These are phyloP conservation scores for Trileptium ribeirensis DNA, from an alignment of 2,888 invertebrate genomes.

Conservation along the genomic window DNA sequence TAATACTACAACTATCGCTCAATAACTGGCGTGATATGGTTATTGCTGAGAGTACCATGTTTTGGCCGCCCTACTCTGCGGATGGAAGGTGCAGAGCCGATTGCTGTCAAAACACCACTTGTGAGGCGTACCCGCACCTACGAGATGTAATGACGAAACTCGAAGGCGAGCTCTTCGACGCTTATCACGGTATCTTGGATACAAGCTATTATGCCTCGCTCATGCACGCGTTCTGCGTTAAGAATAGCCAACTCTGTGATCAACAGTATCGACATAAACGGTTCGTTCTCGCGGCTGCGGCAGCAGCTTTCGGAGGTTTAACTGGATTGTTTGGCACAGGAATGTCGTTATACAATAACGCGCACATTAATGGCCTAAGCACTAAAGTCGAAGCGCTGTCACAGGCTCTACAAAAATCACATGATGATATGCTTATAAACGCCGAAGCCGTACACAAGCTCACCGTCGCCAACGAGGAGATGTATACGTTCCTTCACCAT, in stretches of 20 bases:
- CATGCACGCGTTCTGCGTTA: not conserved
- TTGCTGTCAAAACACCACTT: not conserved
- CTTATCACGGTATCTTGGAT: not conserved
- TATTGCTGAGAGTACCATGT: not conserved
- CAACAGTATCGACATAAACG: not conserved
- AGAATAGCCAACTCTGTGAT: not conserved
- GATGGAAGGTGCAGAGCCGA: not conserved
- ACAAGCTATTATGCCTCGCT: not conserved
- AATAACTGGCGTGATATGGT: not conserved
- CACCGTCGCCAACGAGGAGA: not conserved
- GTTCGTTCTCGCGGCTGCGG: no score
- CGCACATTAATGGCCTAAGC: not conserved
- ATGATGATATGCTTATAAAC: not conserved
- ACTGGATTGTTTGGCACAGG: not conserved
- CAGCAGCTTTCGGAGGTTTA: not conserved
- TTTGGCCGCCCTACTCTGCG: not conserved
- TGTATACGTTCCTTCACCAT: not conserved
- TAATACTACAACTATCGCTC: not conserved
- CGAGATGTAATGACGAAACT: not conserved
- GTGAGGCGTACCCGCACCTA: not conserved
- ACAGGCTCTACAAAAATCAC: not conserved
- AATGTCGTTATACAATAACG: no score
- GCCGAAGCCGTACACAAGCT: not conserved
- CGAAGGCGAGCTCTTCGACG: not conserved
- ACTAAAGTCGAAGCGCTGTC: not conserved